Percentiles rank a stretch among this genome's conserved stretches.
Evolutionary conservation across 2,113 vertebrate species (phyloP).

Genomic region (Empidonax alnorum): DNA sequence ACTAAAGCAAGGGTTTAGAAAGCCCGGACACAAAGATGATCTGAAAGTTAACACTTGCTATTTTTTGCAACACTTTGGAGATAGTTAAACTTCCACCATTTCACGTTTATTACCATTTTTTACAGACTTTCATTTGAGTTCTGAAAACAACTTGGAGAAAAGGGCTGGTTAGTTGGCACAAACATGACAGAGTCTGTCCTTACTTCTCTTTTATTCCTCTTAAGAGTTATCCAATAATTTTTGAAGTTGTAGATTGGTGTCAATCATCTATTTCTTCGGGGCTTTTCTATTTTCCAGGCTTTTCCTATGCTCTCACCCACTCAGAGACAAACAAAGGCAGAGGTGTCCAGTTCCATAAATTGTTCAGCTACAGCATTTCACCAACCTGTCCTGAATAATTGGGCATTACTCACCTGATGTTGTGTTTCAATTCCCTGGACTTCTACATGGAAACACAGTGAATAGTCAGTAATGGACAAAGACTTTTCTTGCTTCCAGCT

Average conservation of each 20-base stretch:
- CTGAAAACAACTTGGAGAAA: background rate
- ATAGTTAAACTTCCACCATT: background rate
- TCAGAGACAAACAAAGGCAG: background rate
- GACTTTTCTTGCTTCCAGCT: background rate
- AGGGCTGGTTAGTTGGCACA: background rate
- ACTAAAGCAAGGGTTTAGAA: background rate
- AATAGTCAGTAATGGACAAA: background rate
- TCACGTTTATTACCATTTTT: background rate
- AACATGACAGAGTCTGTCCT: background rate
- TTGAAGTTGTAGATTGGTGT: background rate
- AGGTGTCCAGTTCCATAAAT: background rate
- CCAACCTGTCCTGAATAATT: background rate
- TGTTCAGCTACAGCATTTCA: background rate
- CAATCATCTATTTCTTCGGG: background rate
- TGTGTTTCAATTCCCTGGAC: background rate
- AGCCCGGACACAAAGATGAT: background rate
- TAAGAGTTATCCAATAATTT: background rate
- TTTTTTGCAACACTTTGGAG: background rate
- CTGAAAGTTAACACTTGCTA: background rate
- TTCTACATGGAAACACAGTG: background rate
- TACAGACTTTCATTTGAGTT: background rate
- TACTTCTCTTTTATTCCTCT: background rate
- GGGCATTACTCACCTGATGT: background rate
- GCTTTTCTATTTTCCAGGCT: background rate
- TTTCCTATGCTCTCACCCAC: background rate